These are phyloP conservation scores for Neoniphon sammara DNA, from an alignment of 2,797 vertebrate genomes.

Conservation along the genomic window DNA sequence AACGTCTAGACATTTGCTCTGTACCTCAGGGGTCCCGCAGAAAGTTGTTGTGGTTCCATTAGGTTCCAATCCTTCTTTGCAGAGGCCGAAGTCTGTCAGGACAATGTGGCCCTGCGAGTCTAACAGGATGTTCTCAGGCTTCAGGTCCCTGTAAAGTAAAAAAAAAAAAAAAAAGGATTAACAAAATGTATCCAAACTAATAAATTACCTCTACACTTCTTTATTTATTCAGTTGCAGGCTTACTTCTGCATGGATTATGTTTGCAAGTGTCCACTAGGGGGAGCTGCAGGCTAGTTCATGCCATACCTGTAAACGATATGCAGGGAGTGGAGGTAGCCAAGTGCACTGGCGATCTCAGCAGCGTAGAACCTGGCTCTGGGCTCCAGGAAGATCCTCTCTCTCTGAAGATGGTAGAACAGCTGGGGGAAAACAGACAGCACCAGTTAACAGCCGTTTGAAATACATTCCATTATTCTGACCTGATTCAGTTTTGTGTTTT, in stretches of 20 bases:
- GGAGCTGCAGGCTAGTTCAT: constrained; percentile 31
- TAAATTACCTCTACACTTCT: not conserved
- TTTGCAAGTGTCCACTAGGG: constrained; percentile 59
- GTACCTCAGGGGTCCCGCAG: constrained; percentile 97
- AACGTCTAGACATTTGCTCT: not conserved
- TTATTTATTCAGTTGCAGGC: not conserved
- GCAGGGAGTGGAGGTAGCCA: constrained; percentile 86
- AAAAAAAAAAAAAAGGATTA: not conserved
- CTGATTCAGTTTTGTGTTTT: not conserved
- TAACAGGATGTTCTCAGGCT: constrained; percentile 97
- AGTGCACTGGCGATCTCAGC: constrained; percentile 86
- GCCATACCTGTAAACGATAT: constrained; percentile 85
- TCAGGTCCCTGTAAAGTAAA: constrained; percentile 91
- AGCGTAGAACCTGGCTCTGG: constrained; percentile 85
- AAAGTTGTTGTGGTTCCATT: constrained; percentile 95
- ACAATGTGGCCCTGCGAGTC: constrained; percentile 97
- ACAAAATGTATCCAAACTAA: not conserved
- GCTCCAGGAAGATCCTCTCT: constrained; percentile 85
- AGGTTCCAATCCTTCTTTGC: constrained; percentile 95
- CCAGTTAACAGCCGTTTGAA: constrained; percentile 27
- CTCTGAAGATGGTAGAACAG: constrained; percentile 89
- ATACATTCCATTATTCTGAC: not conserved
- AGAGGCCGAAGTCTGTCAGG: constrained; percentile 97
- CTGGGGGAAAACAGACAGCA: constrained; percentile 54
- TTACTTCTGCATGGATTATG: not conserved